A percentile compares a stretch with the other conserved stretches of the same genome.
phyloP scores from a whole-genome alignment of 2,797 vertebrate species.

The Danionella dracula region DNA sequence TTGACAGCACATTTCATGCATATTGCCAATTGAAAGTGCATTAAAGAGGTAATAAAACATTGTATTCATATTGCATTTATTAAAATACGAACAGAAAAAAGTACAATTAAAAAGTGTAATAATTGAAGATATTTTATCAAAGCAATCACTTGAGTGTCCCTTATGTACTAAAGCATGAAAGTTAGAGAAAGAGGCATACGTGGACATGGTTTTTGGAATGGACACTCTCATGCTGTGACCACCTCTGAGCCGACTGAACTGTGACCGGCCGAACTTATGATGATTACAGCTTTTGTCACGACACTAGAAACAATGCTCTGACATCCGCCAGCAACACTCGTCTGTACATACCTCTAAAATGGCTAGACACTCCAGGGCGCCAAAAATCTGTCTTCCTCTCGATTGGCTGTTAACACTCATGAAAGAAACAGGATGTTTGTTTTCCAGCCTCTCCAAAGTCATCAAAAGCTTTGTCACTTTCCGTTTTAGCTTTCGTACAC shows the following conservation, averaged over 20 bases:
- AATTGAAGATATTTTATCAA: slow-evolving; percentile 15
- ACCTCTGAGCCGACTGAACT: slow-evolving; percentile 26
- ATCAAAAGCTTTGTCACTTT: slow-evolving; percentile 35
- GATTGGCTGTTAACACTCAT: slow-evolving; percentile 23
- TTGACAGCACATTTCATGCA: too few relatives aligned
- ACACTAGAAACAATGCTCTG: slow-evolving; percentile 24
- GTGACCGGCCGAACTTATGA: slow-evolving; percentile 28
- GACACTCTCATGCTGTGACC: slow-evolving; percentile 19
- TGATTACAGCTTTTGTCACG: slow-evolving; percentile 30
- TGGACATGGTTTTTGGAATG: too few relatives aligned
- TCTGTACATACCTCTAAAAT: slow-evolving; percentile 21
- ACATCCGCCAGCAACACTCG: slow-evolving; percentile 22
- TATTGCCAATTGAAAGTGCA: too few relatives aligned
- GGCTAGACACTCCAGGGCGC: slow-evolving; percentile 26
- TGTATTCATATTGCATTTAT: too few relatives aligned
- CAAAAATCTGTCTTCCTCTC: slow-evolving; percentile 35
- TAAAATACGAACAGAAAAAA: too few relatives aligned
- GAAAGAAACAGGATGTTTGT: slow-evolving; percentile 27
- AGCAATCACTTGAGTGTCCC: slow-evolving; percentile 34
- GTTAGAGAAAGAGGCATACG: too few relatives aligned
- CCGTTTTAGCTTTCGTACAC: slow-evolving; percentile 16
- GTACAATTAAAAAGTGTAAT: too few relatives aligned
- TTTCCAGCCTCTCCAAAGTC: slow-evolving; percentile 34
- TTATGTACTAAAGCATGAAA: slow-evolving; percentile 26
- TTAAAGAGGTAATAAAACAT: too few relatives aligned